These are phyloP conservation scores for Molorchus minor DNA, from an alignment of 2,888 invertebrate genomes.

Conservation along the genomic window DNA sequence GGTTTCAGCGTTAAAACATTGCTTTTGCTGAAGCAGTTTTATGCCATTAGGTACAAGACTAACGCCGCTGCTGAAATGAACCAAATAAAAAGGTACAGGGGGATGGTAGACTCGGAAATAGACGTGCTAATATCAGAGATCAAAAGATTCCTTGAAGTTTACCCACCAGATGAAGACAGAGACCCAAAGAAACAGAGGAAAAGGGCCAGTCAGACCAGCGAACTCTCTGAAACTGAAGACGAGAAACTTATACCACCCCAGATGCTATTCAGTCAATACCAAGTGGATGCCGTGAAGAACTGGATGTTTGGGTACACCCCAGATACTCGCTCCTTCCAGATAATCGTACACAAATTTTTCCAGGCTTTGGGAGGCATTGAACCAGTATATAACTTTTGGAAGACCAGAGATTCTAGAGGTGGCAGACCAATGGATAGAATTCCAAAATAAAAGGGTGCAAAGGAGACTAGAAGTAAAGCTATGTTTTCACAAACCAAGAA, in stretches of 20 bases:
- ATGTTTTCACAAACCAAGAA: constrained; percentile 43
- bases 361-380: constrained; percentile 53
- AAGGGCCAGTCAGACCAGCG: constrained; percentile 44
- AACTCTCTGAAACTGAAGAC: constrained; percentile 28
- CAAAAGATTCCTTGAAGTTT: constrained; percentile 44
- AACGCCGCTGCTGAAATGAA: constrained; percentile 42
- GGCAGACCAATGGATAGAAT: constrained; percentile 43
- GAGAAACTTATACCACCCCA: constrained; percentile 48
- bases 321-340: background rate
- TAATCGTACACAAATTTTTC: constrained; percentile 6
- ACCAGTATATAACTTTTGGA: constrained; percentile 43
- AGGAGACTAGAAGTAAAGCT: constrained; percentile 45
- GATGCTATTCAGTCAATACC: constrained; percentile 48
- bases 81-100: constrained; percentile 45
- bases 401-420: constrained; percentile 42
- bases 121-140: constrained; percentile 50
- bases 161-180: constrained; percentile 43
- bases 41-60: constrained; percentile 25
- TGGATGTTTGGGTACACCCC: constrained; percentile 55
- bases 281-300: constrained; percentile 53
- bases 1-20: too few species aligned
- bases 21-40: background rate
- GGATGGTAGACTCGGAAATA: constrained; percentile 37
- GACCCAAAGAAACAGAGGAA: constrained; percentile 47
- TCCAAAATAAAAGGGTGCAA: constrained; percentile 38